Evolutionary conservation across 1,140 invertebrate genomes (phyloP), one percentile per base, ranked within the genome.

Genomic region (Helicoverpa armigera): DNA sequence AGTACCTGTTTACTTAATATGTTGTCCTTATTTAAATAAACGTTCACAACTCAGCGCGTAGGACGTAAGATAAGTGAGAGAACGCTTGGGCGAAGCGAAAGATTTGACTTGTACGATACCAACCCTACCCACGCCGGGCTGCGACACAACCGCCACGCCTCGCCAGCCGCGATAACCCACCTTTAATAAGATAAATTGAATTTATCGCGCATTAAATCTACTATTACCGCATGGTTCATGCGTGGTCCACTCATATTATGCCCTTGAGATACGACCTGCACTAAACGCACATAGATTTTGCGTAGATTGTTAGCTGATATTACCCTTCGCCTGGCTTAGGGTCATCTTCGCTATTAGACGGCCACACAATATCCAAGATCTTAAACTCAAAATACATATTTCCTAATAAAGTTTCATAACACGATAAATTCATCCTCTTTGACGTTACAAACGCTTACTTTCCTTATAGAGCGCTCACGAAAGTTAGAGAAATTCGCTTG

Each of bases 131-230:
- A 87, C 87, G 82, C 82, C 31, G 72, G 29, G 51, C 50, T 54
- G 80, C 56, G 53, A 82, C 69, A 75, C 81, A 73, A 43, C 81
- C 67, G 76, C 82, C 48, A 72, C 81, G 75, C 82, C 67, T 81
- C 72, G 63, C 50, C 7, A 12, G 35, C 75, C n/a, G 48, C 79
- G 84, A 89, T 89, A 88, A 88, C 85, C 81, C 76, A 82, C 79
- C 70, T 76, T 80, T 88, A 88, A 89, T 87, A 88, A 88, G 84
- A 87, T 91, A 89, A 87, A 91, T 90, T 86, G 86, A 87, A 88
- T 87, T 88, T 89, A 90, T 90, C 85, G 81, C 75, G 70, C 84
- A 82, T 85, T 85, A 87, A 78, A 90, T 88, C 87, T 88, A 65
- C 56, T 73, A 81, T 79, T 83, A 81, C 75, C 80, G 54, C 79